phyloP scores from a whole-genome alignment of 2,113 vertebrate genomes.

The Hystrix brachyura region DNA sequence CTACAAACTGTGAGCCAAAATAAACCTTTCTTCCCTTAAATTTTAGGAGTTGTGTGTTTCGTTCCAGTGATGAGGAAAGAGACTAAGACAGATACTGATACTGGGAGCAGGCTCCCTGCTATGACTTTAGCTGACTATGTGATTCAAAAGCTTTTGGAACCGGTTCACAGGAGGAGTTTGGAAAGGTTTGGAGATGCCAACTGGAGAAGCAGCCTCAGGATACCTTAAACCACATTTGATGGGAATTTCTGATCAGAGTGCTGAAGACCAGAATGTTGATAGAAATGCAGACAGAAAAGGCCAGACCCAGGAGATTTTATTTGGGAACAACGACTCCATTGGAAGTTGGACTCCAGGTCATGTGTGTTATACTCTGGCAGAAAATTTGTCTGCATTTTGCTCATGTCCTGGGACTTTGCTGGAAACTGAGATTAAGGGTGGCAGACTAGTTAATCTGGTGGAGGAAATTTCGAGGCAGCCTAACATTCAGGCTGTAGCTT shows the following conservation, averaged over 20 bases:
- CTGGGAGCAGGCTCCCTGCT: neutral
- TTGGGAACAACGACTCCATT: neutral
- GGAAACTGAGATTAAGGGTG: neutral
- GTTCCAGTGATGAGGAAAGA: neutral
- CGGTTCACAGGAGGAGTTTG: neutral
- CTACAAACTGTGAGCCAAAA: neutral
- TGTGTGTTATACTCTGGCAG: neutral
- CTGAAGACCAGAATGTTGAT: neutral
- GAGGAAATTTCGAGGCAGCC: neutral
- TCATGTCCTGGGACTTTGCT: neutral
- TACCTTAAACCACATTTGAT: neutral
- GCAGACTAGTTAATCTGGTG: neutral
- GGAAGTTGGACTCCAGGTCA: neutral
- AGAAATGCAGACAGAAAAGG: neutral
- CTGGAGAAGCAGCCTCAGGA: neutral
- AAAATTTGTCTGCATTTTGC: neutral
- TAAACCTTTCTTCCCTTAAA: neutral
- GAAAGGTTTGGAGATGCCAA: neutral
- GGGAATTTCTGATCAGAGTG: neutral
- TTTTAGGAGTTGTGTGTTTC: neutral
- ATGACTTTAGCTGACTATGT: neutral
- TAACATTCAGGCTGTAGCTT: neutral
- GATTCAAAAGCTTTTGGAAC: neutral
- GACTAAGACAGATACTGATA: neutral
- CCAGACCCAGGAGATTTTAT: neutral